Percentiles rank a stretch among this genome's conserved stretches.
Evolutionary conservation across 2,888 invertebrate species (phyloP).

Genomic region (Elmis aenea): DNA sequence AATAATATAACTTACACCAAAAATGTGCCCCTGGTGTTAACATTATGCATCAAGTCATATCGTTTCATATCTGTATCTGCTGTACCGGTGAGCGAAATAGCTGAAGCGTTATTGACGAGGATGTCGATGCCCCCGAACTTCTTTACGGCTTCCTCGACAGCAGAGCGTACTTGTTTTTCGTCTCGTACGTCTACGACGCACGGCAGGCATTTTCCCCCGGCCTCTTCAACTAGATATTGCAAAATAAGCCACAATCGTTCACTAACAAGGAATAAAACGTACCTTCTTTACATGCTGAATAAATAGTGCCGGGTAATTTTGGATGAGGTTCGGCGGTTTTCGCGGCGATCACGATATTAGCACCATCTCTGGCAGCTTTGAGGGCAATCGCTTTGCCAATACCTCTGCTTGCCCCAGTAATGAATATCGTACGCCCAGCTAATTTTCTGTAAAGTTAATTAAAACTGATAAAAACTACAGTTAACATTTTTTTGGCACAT

Average conservation of each 20-base stretch:
- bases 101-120: constrained; percentile 92
- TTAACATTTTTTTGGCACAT: not conserved
- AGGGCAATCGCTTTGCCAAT: constrained; percentile 94
- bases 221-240: constrained; percentile 66
- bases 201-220: constrained; percentile 80
- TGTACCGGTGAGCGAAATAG: constrained; percentile 82
- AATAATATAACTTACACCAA: constrained; percentile 64
- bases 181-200: constrained; percentile 85
- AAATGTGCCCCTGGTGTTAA: constrained; percentile 94
- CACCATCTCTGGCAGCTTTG: constrained; percentile 88
- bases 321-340: constrained; percentile 89
- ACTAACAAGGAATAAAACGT: constrained; percentile 33
- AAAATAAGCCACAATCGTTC: not conserved
- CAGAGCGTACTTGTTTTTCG: constrained; percentile 67
- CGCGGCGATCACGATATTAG: constrained; percentile 86
- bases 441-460: constrained; percentile 52
- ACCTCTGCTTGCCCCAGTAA: constrained; percentile 94
- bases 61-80: constrained; percentile 87
- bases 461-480: not conserved
- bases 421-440: constrained; percentile 87
- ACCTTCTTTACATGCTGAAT: constrained; percentile 87
- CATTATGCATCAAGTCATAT: constrained; percentile 92
- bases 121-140: constrained; percentile 96
- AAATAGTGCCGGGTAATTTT: constrained; percentile 88
- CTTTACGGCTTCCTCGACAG: constrained; percentile 69